Evolutionary conservation across 2,888 invertebrate species (phyloP), one percentile per base, ranked within the genome.

Genomic region (Cybosia mesomella): DNA sequence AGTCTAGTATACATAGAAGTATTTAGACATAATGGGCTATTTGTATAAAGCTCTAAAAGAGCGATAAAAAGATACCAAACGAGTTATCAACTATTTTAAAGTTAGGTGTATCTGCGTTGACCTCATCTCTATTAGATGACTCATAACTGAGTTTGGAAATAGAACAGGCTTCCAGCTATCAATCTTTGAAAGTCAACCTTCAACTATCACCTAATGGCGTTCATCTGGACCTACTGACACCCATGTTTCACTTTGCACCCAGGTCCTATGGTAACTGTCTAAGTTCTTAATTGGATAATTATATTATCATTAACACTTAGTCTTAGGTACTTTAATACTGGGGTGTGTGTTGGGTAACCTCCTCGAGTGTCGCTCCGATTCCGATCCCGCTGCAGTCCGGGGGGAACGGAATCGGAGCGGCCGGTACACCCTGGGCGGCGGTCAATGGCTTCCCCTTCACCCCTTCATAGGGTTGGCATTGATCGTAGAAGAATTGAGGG

Each of bases 101-200:
- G 21, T 28, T 34, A 0, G 32, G n/a, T n/a, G 11, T 53, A 54
- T 66, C 24, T 53, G 22, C 43, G 13, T 32, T 36, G 60, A 24
- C 66, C 60, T 61, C 39, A 49, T 66, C 13, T 55, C 39, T 43
- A 54, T 66, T 15, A 36, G 8, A 66, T 60, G 60, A 60, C 8
- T 60, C 36, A 55, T 36, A 22, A 18, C 34, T 53, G 49, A 13
- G 21, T 15, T 58, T 49, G 32, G 49, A 58, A 15, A 39, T n/a
- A 21, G 21, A 54, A 54, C 7, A 0, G 21, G 10, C 28, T 28
- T 9, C 32, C 22, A 58, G 22, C 4, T 7, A 7, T 5, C 43
- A 18, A 18, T 43, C 43, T 43, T 43, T 43, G 43, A 18, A 43
- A 18, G 43, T 43, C n/a, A n/a, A n/a, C n/a, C n/a, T 43, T 18